phyloP scores from a whole-genome alignment of 2,888 invertebrate genomes.

The Schizotus pectinicornis region DNA sequence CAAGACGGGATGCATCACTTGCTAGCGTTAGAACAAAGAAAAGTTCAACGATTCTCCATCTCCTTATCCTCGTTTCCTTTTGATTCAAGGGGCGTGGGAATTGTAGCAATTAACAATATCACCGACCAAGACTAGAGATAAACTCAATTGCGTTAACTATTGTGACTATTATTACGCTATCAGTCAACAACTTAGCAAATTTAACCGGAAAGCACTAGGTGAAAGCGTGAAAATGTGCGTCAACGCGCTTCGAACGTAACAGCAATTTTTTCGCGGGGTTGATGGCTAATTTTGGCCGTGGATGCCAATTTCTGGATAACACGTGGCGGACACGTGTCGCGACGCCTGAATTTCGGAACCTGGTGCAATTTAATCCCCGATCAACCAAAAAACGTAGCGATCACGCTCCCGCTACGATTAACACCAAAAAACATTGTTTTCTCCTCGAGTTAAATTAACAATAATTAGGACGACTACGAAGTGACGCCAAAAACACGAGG shows the following conservation, averaged over 20 bases:
- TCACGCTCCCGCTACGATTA: no score
- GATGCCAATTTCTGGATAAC: no score
- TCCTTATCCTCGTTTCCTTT: neutral
- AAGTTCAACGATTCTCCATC: neutral
- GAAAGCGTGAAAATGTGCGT: constrained; percentile 26
- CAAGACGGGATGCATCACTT: neutral
- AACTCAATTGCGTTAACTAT: neutral
- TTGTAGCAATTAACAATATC: neutral
- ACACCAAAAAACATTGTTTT: no score
- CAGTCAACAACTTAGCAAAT: neutral
- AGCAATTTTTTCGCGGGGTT: no score
- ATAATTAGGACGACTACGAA: no score
- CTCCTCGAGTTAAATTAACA: no score
- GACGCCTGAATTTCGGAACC: no score
- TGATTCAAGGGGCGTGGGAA: neutral
- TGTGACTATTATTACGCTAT: neutral
- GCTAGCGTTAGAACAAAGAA: neutral
- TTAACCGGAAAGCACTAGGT: constrained; percentile 8
- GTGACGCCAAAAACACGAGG: no score
- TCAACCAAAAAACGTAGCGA: no score
- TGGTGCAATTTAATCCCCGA: no score
- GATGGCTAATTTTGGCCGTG: no score
- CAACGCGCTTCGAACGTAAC: neutral
- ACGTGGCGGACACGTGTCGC: no score
- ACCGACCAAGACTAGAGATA: neutral